A percentile compares a stretch with the other conserved stretches of the same genome.
phyloP scores from a whole-genome alignment of 2,888 invertebrate genomes.

The Malachius bipustulatus region DNA sequence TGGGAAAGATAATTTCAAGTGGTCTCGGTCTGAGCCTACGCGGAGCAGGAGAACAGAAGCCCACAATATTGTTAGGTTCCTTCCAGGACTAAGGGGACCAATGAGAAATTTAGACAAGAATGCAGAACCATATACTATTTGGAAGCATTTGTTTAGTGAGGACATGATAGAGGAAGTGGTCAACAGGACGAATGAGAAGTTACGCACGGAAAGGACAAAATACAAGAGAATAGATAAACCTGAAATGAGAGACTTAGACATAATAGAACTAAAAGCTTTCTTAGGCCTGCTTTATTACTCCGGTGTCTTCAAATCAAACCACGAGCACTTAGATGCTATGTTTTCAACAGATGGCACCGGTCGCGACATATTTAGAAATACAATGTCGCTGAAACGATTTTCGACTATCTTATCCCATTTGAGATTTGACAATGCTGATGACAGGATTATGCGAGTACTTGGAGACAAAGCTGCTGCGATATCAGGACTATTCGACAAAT shows the following conservation, averaged over 20 bases:
- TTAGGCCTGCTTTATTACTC: slow-evolving; percentile 5
- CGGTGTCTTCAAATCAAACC: slow-evolving; percentile 10
- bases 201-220: not conserved
- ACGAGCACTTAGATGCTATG: slow-evolving; percentile 9
- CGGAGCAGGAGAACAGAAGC: no score
- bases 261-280: slow-evolving; percentile 8
- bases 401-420: slow-evolving; percentile 9
- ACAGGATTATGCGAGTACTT: slow-evolving; percentile 13
- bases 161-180: slow-evolving; percentile 5
- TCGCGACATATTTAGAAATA: slow-evolving; percentile 11
- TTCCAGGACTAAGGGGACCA: no score
- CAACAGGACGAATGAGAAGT: slow-evolving; percentile 6
- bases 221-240: no score
- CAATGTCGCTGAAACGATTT: slow-evolving; percentile 9
- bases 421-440: slow-evolving; percentile 17
- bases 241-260: slow-evolving; percentile 5
- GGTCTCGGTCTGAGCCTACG: no score
- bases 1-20: no score
- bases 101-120: no score
- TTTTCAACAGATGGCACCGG: slow-evolving; percentile 11
- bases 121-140: no score
- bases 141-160: slow-evolving; percentile 4
- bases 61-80: no score
- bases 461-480: slow-evolving; percentile 17
- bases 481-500: slow-evolving; percentile 19